Base-by-base conservation (phyloP, 2,888 invertebrate genomes). In the Polymixis lichenea region DNA sequence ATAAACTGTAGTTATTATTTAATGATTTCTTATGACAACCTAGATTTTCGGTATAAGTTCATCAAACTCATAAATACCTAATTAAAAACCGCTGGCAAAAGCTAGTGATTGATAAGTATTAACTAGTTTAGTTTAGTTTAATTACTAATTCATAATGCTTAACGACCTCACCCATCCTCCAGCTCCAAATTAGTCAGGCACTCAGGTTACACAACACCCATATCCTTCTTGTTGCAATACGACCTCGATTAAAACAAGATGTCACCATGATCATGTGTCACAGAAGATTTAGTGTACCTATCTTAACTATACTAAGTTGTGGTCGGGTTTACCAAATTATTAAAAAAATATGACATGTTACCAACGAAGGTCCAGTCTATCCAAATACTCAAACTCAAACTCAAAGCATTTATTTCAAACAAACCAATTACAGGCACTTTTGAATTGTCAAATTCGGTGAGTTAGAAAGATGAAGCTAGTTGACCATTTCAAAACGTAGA, bases 181-280 rank as follows among this genome's bases (percentile, higher is more conserved):
- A 83, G 46, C 61, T 70, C 55, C 51, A 78, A 56, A 69, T 69
- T 51, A 60, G 77, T 38, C 9, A 38, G 0, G 53, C n/a, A n/a
- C n/a, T 13, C 1, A n/a, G 60, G 1, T 72, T 73, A 66, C 72
- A 65, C 65, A 78, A 81, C 58, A 1, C 15, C 25, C 56, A 25
- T 25, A 76, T 53, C 69, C 83, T 69, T 46, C 55, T 58, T 51
- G 2, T 28, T 38, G 65, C 61, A 56, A 75, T 38, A n/a, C n/a
- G 58, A 55, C 83, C 80, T 83, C 78, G 58, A 68, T 83, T 83
- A 71, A 17, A 49, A 66, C 32, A 65, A 17, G 28, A 43, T 28
- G 51, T 32, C 28, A 60, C 9, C 11, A 60, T 32, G 13, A 25
- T 22, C n/a, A 19, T n/a, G 11, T 46, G 25, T 43, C 5, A 61